Evolutionary conservation across 1,140 invertebrate species (phyloP).

Genomic region (Neomicropteryx cornuta): DNA sequence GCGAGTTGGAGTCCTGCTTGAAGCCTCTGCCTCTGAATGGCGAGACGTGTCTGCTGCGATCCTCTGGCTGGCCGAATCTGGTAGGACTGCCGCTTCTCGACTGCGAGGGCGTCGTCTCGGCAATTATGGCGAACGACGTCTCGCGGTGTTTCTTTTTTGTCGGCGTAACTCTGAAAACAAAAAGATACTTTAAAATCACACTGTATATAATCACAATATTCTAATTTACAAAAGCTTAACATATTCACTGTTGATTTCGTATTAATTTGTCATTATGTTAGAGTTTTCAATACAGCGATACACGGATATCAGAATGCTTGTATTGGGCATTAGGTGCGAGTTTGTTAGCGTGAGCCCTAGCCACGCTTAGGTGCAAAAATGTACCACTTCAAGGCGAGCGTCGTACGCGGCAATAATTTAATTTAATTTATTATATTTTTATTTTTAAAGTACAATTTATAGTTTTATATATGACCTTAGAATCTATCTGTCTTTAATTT

Average conservation of each 20-base stretch:
- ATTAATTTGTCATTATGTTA: not conserved
- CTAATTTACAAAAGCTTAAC: not conserved
- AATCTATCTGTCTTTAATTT: too few relatives aligned
- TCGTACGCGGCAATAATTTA: too few relatives aligned
- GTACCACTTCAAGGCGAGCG: too few relatives aligned
- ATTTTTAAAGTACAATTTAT: too few relatives aligned
- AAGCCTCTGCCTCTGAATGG: constrained; percentile 39
- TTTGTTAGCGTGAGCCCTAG: too few relatives aligned
- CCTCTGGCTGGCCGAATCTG: constrained; percentile 25
- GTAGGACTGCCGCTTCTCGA: constrained; percentile 25
- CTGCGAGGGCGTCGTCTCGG: constrained; percentile 21
- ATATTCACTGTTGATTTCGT: not conserved
- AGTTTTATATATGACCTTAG: too few relatives aligned
- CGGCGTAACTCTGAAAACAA: constrained; percentile 25
- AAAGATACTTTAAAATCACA: constrained; percentile 1
- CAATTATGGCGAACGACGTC: constrained; percentile 34
- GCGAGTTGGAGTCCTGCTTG: constrained; percentile 29
- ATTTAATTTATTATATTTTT: too few relatives aligned
- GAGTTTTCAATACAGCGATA: not conserved
- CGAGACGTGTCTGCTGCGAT: constrained; percentile 24
- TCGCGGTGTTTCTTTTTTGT: constrained; percentile 30
- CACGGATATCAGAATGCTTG: too few relatives aligned
- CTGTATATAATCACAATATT: not conserved
- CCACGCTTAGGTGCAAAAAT: too few relatives aligned
- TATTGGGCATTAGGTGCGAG: too few relatives aligned